Evolutionary conservation across 2,888 invertebrate genomes (phyloP).

Genomic region (Coremacera marginata): DNA sequence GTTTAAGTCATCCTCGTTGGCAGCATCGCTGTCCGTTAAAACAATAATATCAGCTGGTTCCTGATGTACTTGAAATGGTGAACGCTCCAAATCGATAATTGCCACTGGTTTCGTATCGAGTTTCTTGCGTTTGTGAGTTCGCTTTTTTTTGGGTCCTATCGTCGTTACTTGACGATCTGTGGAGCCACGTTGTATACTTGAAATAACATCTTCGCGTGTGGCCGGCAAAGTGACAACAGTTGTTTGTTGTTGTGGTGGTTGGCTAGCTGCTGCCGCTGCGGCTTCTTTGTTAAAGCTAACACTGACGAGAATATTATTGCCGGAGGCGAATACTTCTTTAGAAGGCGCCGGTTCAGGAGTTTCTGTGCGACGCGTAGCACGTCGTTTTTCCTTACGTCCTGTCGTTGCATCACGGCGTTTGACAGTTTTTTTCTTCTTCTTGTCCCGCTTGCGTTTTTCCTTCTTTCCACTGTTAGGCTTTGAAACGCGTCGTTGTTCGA

Average conservation of each 20-base stretch:
- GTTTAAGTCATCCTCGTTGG: slow-evolving; percentile 57
- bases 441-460: slow-evolving; percentile 63
- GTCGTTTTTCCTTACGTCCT: slow-evolving; percentile 65
- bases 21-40: slow-evolving; percentile 83
- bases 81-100: slow-evolving; percentile 86
- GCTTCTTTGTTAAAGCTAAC: slow-evolving; percentile 86
- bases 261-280: slow-evolving; percentile 42
- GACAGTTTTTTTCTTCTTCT: slow-evolving; percentile 60
- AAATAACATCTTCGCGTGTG: slow-evolving; percentile 64
- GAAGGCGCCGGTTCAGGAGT: slow-evolving; percentile 74
- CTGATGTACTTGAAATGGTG: slow-evolving; percentile 86
- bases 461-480: slow-evolving; percentile 63
- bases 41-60: slow-evolving; percentile 86
- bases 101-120: slow-evolving; percentile 77
- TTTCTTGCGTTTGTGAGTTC: slow-evolving; percentile 71
- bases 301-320: slow-evolving; percentile 92
- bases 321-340: slow-evolving; percentile 93
- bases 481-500: slow-evolving; percentile 45
- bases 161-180: slow-evolving; percentile 53
- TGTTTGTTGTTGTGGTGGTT: slow-evolving; percentile 63
- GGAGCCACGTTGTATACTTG: slow-evolving; percentile 55
- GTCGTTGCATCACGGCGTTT: slow-evolving; percentile 62
- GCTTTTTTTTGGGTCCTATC: slow-evolving; percentile 55
- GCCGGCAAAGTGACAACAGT: slow-evolving; percentile 67
- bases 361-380: slow-evolving; percentile 63